Percentiles rank a stretch among this genome's conserved stretches.
Evolutionary conservation across 2,888 invertebrate genomes (phyloP).

Genomic region (Zygothrica quintamaculata): DNA sequence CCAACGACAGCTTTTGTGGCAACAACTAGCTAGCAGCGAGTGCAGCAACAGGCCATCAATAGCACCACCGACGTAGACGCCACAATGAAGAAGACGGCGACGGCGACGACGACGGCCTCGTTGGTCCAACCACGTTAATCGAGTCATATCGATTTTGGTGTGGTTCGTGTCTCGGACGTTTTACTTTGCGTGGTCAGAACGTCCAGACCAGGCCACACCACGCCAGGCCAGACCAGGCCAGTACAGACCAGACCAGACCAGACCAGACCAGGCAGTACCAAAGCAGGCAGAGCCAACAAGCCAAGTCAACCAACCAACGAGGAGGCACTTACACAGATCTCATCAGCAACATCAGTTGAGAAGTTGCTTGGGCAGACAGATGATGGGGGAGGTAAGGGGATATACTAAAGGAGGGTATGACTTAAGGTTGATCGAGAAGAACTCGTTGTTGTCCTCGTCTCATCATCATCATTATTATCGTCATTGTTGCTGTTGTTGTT

Average conservation of each 20-base stretch:
- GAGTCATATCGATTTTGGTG: slow-evolving; percentile 79
- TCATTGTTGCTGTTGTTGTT: background rate
- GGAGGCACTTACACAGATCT: slow-evolving; percentile 67
- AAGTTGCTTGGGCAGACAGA: slow-evolving; percentile 14
- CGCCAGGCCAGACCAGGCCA: slow-evolving; percentile 9
- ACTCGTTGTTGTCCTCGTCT: no score
- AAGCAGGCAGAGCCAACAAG: no score
- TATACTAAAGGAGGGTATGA: background rate
- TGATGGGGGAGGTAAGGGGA: background rate
- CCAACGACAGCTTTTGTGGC: slow-evolving; percentile 61
- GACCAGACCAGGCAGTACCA: background rate
- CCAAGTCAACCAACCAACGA: slow-evolving; percentile 33
- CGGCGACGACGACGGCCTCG: slow-evolving; percentile 21
- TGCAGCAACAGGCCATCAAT: slow-evolving; percentile 66
- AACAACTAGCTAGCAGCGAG: slow-evolving; percentile 21
- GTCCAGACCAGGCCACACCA: slow-evolving; percentile 11
- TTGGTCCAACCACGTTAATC: slow-evolving; percentile 69
- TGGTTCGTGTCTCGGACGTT: slow-evolving; percentile 77
- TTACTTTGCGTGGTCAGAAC: slow-evolving; percentile 53
- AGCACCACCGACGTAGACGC: slow-evolving; percentile 67
- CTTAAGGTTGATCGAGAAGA: background rate
- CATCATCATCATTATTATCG: no score
- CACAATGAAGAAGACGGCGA: no score
- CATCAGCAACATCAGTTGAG: slow-evolving; percentile 53
- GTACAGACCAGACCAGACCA: slow-evolving; percentile 9